Evolutionary conservation across 2,888 invertebrate genomes (phyloP), one percentile per base, ranked within the genome.

Genomic region (Arge pagana): DNA sequence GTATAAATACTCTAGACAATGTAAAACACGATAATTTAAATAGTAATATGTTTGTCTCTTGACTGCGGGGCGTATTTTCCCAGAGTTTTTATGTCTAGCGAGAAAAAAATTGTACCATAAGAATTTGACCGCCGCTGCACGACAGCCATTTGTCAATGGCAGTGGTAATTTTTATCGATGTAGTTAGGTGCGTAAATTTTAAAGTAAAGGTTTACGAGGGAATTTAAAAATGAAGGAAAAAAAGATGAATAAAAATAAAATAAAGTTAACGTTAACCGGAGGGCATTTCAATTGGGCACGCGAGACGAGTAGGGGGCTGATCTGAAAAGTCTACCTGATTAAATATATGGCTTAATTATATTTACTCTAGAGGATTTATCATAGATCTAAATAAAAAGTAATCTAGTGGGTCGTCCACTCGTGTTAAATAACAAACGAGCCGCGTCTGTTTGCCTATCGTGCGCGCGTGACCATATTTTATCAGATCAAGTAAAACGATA

Each of bases 311-410:
- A 58, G 58, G 67, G 72, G 71, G 72, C 63, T 63, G 62, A 65
- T 71, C 74, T 70, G 74, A 74, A 71, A 71, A 72, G 71, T 74
- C 70, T 74, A 74, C 74, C 74, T 74, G 74, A 74, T 74, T 74
- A 74, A 74, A 74, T 73, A 71, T 74, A 74, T 73, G 72, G 68
- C 71, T 74, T 74, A 73, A 74, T 73, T 74, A 67, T 74, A 74
- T 73, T 73, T 72, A 73, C 72, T 73, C 72, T 72, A 70, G 72
- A 74, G 72, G 72, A 71, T 71, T 72, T 72, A 74, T 72, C 71
- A 71, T 68, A 68, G 68, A 68, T 61, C 63, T 63, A 63, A 63
- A 64, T 52, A 48, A 56, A 55, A 64, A n/a, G 60, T 63, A 67
- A 65, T 66, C 61, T 63, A 61, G 59, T 61, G 63, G 64, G 63